Base-by-base conservation (phyloP, 2,888 invertebrate genomes). In the Tetranychus piercei region DNA sequence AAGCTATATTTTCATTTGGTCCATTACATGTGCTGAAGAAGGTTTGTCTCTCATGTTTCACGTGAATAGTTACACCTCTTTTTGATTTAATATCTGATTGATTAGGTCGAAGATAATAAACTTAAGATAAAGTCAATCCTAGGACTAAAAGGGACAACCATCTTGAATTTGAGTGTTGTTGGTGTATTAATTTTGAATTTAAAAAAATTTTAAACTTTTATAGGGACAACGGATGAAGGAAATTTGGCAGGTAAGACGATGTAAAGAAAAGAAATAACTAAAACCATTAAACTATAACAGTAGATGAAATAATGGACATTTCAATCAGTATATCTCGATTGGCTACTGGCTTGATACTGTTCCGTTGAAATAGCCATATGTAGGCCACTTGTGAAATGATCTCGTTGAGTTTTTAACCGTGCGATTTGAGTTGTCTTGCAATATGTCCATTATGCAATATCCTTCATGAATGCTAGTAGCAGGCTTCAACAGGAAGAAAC, bases 301-400 rank as follows among this genome's bases (percentile, higher is more conserved):
- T 73, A 74, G 6, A 8, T 67, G 7, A 8, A 22, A 67, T 18
- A 20, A 6, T 8, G 9, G 22, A 18, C 6, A 6, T 20, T 6
- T 67, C 67, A 67, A 91, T 45, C 45, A 95, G 92, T 95, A 96
- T 87, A 93, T 94, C 84, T 99, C 99, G 66, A 90, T 97, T 95
- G 69, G 97, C 97, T 76, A 99, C 97, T 79, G 93, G 93, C 99
- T 84, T 97, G 97, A 86, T 99, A 99, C 85, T 96, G 96, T 77
- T 97, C 97, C 78, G 97, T 97, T 77, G 96, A 85, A 99, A 99
- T 75, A 99, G 87, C 84, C 97, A 99, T 82, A 99, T 99, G 84
- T 99, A 99, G 18, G 99, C 97, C 84, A 97, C 94, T 86, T 99
- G 97, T 76, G 88, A 76, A 99, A 96, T 78, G 85, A 83, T 66